Evolutionary conservation across 2,797 vertebrate genomes (phyloP).

Genomic region (Neosilurus mollespiculum): DNA sequence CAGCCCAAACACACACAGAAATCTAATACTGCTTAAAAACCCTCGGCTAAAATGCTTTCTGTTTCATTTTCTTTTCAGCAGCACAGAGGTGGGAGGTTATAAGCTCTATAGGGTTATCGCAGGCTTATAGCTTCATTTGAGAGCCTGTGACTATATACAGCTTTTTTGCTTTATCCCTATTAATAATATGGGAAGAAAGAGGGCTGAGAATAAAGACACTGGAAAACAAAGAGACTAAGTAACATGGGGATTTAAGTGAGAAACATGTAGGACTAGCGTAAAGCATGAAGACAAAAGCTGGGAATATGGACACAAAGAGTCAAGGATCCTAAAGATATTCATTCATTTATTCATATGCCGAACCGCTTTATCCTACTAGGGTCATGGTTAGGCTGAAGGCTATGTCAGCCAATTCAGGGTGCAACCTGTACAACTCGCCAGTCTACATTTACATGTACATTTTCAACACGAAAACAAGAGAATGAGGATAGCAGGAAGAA

Average conservation of each 20-base stretch:
- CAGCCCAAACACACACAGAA: background rate
- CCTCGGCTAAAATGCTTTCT: background rate
- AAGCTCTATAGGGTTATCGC: background rate
- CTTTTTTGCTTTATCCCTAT: background rate
- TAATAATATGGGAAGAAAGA: constrained; percentile 9
- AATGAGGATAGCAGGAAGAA: background rate
- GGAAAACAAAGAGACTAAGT: background rate
- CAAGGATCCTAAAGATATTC: background rate
- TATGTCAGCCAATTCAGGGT: too few relatives aligned
- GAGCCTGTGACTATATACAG: background rate
- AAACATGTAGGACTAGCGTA: background rate
- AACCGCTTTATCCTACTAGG: too few relatives aligned
- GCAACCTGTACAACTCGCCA: too few relatives aligned
- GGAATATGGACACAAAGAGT: background rate
- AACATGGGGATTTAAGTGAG: background rate
- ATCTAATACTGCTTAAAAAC: background rate
- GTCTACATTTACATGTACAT: too few relatives aligned
- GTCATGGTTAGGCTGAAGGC: too few relatives aligned
- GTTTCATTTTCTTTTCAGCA: background rate
- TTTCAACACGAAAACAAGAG: too few relatives aligned
- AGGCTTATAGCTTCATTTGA: background rate
- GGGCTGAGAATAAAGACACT: constrained; percentile 1
- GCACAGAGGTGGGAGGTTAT: background rate
- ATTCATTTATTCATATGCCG: too few relatives aligned
- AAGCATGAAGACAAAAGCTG: background rate